These are phyloP conservation scores for Acholoe squamosa DNA, from an alignment of 2,888 invertebrate genomes.

Conservation along the genomic window DNA sequence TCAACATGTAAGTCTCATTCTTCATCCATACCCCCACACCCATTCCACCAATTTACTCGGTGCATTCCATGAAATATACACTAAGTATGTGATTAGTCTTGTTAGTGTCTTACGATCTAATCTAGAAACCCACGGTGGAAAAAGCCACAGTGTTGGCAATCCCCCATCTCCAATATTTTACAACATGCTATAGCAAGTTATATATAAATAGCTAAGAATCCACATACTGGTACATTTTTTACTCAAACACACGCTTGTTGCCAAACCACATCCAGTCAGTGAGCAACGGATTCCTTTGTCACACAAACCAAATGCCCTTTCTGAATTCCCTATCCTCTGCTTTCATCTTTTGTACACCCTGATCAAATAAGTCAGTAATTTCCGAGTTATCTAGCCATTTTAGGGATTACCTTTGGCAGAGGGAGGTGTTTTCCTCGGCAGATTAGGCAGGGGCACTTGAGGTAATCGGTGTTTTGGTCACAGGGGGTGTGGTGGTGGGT, in stretches of 20 bases:
- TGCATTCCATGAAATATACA: no score
- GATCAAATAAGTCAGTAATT: slow-evolving; percentile 21
- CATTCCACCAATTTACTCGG: no score
- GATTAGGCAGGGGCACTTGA: background rate
- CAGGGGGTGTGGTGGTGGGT: background rate
- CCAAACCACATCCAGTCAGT: background rate
- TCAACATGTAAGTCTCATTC: no score
- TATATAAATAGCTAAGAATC: no score
- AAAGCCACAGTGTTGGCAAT: no score
- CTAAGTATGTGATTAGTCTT: no score
- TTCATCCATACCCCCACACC: no score
- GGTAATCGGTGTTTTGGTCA: background rate
- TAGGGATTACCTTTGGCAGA: background rate
- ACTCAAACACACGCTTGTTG: background rate
- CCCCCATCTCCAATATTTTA: no score
- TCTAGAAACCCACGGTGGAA: no score
- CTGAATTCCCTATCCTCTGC: background rate
- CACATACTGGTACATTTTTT: no score
- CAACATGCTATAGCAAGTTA: no score
- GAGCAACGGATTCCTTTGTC: background rate
- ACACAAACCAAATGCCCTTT: background rate
- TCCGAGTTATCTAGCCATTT: background rate
- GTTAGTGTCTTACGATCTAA: no score
- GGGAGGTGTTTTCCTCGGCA: background rate
- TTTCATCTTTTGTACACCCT: slow-evolving; percentile 31